Percentiles rank a stretch among this genome's conserved stretches.
These are phyloP conservation scores for Pemphredon lugubris DNA, from an alignment of 2,888 invertebrate genomes.

Conservation along the genomic window DNA sequence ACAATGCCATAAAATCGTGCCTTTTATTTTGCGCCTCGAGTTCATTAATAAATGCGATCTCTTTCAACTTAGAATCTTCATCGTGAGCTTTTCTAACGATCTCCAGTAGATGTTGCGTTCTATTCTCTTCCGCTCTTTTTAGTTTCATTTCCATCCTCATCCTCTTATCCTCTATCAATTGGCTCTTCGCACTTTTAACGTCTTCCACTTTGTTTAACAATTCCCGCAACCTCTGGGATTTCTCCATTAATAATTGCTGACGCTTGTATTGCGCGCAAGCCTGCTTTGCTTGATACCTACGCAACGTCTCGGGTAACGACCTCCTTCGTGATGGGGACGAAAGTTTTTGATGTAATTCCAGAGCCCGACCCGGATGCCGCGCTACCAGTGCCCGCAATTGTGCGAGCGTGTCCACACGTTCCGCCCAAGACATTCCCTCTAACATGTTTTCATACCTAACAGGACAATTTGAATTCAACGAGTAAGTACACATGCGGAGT, in stretches of 20 bases:
- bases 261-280: conserved; percentile 94
- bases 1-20: conserved; percentile 93
- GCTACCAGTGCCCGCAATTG: conserved; percentile 90
- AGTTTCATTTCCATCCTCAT: conserved; percentile 88
- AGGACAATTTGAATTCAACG: conserved; percentile 3
- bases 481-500: background rate
- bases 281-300: conserved; percentile 92
- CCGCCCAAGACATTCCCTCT: conserved; percentile 90
- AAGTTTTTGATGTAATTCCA: conserved; percentile 96
- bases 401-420: conserved; percentile 90
- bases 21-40: conserved; percentile 96
- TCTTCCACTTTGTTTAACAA: conserved; percentile 93
- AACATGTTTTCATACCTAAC: conserved; percentile 77
- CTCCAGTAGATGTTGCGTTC: conserved; percentile 88
- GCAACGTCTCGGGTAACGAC: conserved; percentile 91
- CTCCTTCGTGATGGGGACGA: conserved; percentile 94
- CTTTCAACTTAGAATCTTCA: conserved; percentile 97
- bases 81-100: conserved; percentile 98
- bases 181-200: conserved; percentile 91
- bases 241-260: conserved; percentile 90
- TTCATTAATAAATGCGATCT: conserved; percentile 98
- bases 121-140: conserved; percentile 94
- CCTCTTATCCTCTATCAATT: conserved; percentile 91
- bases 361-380: conserved; percentile 95
- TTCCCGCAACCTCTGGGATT: conserved; percentile 92